Percentiles rank a stretch among this genome's conserved stretches.
Conservation (phyloP, 2,888 invertebrate genomes). For the Carcina quercana region DNA sequence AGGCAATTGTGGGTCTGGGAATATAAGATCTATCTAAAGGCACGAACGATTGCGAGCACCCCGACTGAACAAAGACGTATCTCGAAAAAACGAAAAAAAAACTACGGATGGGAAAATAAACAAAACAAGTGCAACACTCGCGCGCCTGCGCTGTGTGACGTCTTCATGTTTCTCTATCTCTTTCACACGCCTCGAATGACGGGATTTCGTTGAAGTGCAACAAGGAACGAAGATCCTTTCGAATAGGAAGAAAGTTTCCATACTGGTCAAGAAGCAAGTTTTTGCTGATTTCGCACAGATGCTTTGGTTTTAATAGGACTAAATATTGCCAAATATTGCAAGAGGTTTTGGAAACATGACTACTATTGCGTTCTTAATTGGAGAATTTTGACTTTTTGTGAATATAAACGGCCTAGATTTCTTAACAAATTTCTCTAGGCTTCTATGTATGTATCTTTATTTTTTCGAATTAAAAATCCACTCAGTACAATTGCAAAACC, state of each 20-base stretch:
- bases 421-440: too few species aligned
- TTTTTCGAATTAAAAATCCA: too few species aligned
- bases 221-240: slow-evolving; percentile 44
- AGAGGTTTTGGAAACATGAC: too few species aligned
- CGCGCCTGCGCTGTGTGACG: slow-evolving; percentile 69
- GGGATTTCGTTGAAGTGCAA: slow-evolving; percentile 29
- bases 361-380: too few species aligned
- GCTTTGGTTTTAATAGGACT: too few species aligned
- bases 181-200: slow-evolving; percentile 40
- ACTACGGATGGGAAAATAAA: slow-evolving; percentile 61
- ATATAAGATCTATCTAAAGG: slow-evolving; percentile 9
- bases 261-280: slow-evolving; percentile 67
- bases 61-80: slow-evolving; percentile 69
- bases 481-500: too few species aligned
- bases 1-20: too few species aligned
- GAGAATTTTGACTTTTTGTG: too few species aligned
- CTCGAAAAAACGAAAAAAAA: slow-evolving; percentile 47
- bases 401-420: too few species aligned
- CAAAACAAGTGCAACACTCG: slow-evolving; percentile 71
- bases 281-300: slow-evolving; percentile 66
- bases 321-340: too few species aligned
- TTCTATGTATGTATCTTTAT: too few species aligned
- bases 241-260: slow-evolving; percentile 69
- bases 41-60: slow-evolving; percentile 56
- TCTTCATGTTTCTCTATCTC: slow-evolving; percentile 66